phyloP scores from a whole-genome alignment of 2,888 invertebrate species.

The Mythimna lalbum region DNA sequence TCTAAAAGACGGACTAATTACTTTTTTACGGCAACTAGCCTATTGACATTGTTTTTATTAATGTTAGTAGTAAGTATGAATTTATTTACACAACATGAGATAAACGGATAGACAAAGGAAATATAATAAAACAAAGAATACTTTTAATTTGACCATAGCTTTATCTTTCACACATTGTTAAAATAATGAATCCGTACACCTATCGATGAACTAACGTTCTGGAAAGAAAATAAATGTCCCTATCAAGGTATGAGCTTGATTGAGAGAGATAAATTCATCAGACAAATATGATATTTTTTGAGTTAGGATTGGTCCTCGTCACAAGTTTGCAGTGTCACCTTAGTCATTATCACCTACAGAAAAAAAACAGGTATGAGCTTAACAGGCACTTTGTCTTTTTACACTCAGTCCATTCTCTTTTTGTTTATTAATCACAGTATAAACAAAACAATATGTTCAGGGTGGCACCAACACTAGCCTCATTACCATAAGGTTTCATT shows the following conservation, averaged over 20 bases:
- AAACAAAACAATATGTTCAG: neutral
- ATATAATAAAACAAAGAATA: neutral
- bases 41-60: too few relatives aligned
- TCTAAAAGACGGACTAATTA: too few relatives aligned
- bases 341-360: neutral
- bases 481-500: neutral
- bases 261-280: neutral
- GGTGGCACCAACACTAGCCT: neutral
- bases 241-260: neutral
- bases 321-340: neutral
- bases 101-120: neutral
- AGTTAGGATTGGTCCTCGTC: neutral
- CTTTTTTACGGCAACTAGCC: too few relatives aligned
- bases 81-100: too few relatives aligned
- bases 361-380: neutral
- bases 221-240: neutral
- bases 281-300: neutral
- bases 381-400: neutral
- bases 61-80: too few relatives aligned
- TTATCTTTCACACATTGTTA: too few relatives aligned
- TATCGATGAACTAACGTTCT: too few relatives aligned
- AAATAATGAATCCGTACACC: too few relatives aligned
- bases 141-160: neutral
- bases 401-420: neutral
- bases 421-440: neutral